Evolutionary conservation across 1,140 invertebrate genomes (phyloP).

Genomic region (Psilanteris sp.): DNA sequence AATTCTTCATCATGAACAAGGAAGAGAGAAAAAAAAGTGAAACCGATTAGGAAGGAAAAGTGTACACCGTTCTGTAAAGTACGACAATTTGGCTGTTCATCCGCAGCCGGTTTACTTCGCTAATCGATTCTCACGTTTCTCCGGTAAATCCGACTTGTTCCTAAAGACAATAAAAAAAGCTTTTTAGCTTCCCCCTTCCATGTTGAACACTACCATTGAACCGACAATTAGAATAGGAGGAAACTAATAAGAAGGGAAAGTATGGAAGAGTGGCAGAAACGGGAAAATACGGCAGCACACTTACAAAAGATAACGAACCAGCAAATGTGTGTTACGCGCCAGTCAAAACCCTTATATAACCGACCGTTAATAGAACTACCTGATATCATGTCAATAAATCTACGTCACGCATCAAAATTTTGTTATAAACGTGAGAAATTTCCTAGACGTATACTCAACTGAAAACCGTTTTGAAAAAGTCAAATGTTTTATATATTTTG

Average conservation of each 20-base stretch:
- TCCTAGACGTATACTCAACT: conserved; percentile 9
- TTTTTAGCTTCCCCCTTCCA: conserved; percentile 5
- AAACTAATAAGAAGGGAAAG: not conserved
- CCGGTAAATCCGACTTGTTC: conserved; percentile 37
- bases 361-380: conserved; percentile 29
- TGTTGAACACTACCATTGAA: conserved; percentile 6
- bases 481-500: not conserved
- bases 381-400: conserved; percentile 49
- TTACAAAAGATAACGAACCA: conserved; percentile 36
- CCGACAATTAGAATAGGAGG: conserved; percentile 29
- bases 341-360: conserved; percentile 29
- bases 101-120: conserved; percentile 39
- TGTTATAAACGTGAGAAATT: conserved; percentile 19
- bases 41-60: not conserved
- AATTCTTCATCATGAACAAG: conserved; percentile 12
- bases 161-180: conserved; percentile 23
- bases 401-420: conserved; percentile 39
- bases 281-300: conserved; percentile 6
- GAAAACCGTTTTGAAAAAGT: conserved; percentile 16
- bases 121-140: conserved; percentile 47
- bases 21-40: conserved; percentile 1
- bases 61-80: conserved; percentile 1
- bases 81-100: conserved; percentile 44
- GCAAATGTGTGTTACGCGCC: conserved; percentile 32
- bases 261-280: not conserved